phyloP scores from a whole-genome alignment of 2,888 invertebrate genomes.

The Alentia gelatinosa region DNA sequence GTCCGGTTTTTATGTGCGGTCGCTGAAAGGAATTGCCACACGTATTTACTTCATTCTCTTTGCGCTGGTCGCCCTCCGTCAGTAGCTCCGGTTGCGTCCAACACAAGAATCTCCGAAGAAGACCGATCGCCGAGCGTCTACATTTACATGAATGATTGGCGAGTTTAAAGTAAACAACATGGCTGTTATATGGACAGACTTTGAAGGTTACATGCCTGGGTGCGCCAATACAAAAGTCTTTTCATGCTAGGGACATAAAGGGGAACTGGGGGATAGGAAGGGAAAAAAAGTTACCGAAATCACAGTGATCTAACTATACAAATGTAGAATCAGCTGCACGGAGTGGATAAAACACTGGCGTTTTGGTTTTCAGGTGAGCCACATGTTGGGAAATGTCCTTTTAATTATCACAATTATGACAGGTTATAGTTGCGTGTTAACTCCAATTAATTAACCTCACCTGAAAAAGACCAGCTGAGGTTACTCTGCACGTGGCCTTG shows the following conservation, averaged over 20 bases:
- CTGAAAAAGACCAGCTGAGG: background rate
- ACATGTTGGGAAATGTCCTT: background rate
- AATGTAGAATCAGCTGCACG: background rate
- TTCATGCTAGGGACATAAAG: conserved; percentile 33
- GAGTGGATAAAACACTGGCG: background rate
- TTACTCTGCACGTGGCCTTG: background rate
- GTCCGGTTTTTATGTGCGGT: conserved; percentile 45
- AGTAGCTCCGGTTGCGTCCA: background rate
- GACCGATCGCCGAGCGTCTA: conserved; percentile 28
- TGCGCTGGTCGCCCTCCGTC: background rate
- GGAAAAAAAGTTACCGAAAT: conserved; percentile 21
- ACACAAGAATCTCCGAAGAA: background rate
- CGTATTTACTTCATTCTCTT: conserved; percentile 30
- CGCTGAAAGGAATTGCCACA: conserved; percentile 38
- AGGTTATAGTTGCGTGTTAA: background rate
- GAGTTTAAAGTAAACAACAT: conserved; percentile 45
- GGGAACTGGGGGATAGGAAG: no score
- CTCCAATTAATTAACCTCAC: conserved; percentile 13
- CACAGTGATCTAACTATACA: conserved; percentile 11
- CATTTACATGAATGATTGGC: conserved; percentile 45
- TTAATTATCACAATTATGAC: conserved; percentile 27
- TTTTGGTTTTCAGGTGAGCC: background rate
- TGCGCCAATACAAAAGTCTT: conserved; percentile 46
- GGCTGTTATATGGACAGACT: background rate
- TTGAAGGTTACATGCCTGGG: conserved; percentile 33